Evolutionary conservation across 2,113 vertebrate species (phyloP).

Genomic region (Carollia perspicillata): DNA sequence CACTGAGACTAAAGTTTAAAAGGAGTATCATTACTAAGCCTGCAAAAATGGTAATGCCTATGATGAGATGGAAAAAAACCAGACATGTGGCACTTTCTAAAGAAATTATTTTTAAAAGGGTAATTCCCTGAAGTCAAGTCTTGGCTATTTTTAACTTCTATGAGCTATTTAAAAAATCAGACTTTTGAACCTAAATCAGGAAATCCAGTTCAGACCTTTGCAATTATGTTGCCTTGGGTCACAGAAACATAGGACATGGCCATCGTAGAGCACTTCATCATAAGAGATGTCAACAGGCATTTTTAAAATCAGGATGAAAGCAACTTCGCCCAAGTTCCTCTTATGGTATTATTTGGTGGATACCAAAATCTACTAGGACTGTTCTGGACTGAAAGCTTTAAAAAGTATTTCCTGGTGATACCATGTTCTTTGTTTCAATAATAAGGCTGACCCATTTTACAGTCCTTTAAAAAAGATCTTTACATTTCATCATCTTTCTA

Average conservation of each 20-base stretch:
- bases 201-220: slow-evolving; percentile 32
- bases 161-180: slow-evolving; percentile 48
- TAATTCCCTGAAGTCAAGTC: slow-evolving; percentile 52
- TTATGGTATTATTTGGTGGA: background rate
- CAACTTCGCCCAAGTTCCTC: background rate
- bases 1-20: slow-evolving; percentile 22
- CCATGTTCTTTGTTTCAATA: background rate
- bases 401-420: background rate
- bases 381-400: background rate
- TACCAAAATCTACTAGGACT: background rate
- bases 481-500: background rate
- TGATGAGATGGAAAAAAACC: slow-evolving; percentile 59
- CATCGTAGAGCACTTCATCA: background rate
- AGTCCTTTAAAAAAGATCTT: background rate
- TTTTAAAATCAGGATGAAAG: background rate
- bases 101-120: slow-evolving; percentile 40
- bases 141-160: slow-evolving; percentile 57
- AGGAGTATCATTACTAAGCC: slow-evolving; percentile 38
- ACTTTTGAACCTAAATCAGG: slow-evolving; percentile 51
- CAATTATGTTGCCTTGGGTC: background rate
- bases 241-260: background rate
- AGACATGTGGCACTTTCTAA: slow-evolving; percentile 39
- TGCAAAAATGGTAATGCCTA: slow-evolving; percentile 37
- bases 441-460: background rate
- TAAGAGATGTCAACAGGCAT: background rate